A percentile compares a stretch with the other conserved stretches of the same genome.
Evolutionary conservation across 2,113 vertebrate genomes (phyloP).

Genomic region (Vidua chalybeata): DNA sequence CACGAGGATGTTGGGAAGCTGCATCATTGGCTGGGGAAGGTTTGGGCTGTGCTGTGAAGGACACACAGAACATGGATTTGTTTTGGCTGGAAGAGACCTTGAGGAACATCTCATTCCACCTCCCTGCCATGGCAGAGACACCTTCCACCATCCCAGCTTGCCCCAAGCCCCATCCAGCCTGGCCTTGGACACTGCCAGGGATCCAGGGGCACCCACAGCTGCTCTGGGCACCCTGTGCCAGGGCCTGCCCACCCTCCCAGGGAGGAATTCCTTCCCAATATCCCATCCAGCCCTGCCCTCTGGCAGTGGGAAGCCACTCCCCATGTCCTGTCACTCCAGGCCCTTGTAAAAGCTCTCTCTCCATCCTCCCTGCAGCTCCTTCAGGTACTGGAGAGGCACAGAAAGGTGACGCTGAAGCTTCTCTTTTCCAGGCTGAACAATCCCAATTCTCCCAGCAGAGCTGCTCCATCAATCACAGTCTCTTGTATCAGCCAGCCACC

Average conservation of each 20-base stretch:
- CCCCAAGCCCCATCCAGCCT: rapidly evolving
- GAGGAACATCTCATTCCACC: background rate
- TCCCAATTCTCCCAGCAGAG: background rate
- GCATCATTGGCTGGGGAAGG: rapidly evolving
- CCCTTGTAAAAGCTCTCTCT: background rate
- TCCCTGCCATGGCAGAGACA: background rate
- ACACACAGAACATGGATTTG: rapidly evolving
- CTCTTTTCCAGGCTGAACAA: background rate
- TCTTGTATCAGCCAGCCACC: rapidly evolving
- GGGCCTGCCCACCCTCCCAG: rapidly evolving
- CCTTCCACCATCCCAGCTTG: rapidly evolving
- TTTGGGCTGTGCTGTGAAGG: background rate
- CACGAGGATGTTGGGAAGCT: rapidly evolving
- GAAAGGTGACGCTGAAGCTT: background rate
- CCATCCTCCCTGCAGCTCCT: background rate
- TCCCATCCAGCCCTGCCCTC: background rate
- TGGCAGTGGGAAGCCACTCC: background rate
- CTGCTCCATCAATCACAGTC: rapidly evolving
- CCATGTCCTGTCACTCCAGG: background rate
- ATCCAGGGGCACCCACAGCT: background rate
- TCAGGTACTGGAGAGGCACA: background rate
- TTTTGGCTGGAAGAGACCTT: background rate
- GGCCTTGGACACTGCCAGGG: background rate
- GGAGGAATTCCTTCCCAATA: rapidly evolving
- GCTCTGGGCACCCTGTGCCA: background rate